These are phyloP conservation scores for Deilephila elpenor DNA, from an alignment of 2,888 invertebrate genomes.

Conservation along the genomic window DNA sequence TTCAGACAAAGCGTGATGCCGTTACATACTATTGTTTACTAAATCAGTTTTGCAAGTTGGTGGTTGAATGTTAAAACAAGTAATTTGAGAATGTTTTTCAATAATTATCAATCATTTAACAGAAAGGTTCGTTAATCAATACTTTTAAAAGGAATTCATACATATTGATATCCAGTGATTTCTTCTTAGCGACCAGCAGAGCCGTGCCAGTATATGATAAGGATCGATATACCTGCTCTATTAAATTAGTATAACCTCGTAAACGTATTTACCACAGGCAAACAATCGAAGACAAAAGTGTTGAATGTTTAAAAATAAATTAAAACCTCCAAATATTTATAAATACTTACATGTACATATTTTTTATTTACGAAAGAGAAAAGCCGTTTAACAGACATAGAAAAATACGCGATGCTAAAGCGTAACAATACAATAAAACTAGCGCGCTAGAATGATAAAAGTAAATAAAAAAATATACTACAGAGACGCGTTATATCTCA, in stretches of 20 bases:
- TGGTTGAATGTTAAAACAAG: conserved; percentile 56
- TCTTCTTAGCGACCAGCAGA: no score
- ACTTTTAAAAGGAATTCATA: background rate
- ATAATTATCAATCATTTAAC: conserved; percentile 17
- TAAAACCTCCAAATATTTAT: no score
- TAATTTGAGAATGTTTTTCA: conserved; percentile 28
- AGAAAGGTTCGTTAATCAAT: conserved; percentile 4
- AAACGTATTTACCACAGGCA: no score
- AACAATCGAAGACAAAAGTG: no score
- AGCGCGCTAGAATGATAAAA: background rate
- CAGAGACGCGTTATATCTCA: conserved; percentile 34
- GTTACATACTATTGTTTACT: conserved; percentile 76
- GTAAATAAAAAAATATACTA: conserved; percentile 29
- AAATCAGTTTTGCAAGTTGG: conserved; percentile 66
- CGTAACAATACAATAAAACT: background rate
- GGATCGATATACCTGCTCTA: no score
- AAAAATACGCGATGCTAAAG: background rate
- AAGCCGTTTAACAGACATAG: background rate
- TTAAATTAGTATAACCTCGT: no score
- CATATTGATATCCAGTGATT: no score
- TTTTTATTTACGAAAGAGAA: background rate
- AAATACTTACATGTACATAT: no score
- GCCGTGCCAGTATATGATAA: no score
- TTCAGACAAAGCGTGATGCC: conserved; percentile 69
- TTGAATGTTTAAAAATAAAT: no score